A percentile compares a stretch with the other conserved stretches of the same genome.
Conservation (phyloP, 2,113 vertebrate genomes). For the Heterotilapia buettikoferi region DNA sequence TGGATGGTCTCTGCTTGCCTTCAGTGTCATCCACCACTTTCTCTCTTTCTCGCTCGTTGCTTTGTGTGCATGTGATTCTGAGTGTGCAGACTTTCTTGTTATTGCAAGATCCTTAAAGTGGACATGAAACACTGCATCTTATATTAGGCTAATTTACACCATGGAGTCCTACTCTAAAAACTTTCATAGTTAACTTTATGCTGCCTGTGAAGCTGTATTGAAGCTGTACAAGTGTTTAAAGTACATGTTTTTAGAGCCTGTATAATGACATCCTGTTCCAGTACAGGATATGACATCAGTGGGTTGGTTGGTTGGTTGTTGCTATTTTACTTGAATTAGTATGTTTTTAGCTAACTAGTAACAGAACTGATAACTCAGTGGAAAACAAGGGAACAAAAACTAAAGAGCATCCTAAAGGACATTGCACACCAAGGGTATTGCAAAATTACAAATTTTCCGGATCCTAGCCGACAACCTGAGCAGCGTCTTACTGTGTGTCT, state of each 20-base stretch:
- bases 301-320: background rate
- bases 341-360: background rate
- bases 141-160: background rate
- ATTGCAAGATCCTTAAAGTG: background rate
- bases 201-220: background rate
- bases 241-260: background rate
- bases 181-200: rapidly evolving
- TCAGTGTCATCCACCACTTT: background rate
- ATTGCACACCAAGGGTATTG: background rate
- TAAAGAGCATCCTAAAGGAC: background rate
- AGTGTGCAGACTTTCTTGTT: background rate
- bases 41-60: background rate
- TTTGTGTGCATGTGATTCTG: background rate
- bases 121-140: background rate
- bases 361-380: background rate
- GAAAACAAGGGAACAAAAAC: rapidly evolving
- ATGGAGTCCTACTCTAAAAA: background rate
- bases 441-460: rapidly evolving
- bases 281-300: background rate
- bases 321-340: background rate
- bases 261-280: background rate
- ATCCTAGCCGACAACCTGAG: background rate
- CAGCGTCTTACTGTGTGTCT: background rate
- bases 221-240: background rate
- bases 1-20: background rate